A percentile compares a stretch with the other conserved stretches of the same genome.
These are phyloP conservation scores for Hemitrygon akajei DNA, from an alignment of 2,797 vertebrate genomes.

Conservation along the genomic window DNA sequence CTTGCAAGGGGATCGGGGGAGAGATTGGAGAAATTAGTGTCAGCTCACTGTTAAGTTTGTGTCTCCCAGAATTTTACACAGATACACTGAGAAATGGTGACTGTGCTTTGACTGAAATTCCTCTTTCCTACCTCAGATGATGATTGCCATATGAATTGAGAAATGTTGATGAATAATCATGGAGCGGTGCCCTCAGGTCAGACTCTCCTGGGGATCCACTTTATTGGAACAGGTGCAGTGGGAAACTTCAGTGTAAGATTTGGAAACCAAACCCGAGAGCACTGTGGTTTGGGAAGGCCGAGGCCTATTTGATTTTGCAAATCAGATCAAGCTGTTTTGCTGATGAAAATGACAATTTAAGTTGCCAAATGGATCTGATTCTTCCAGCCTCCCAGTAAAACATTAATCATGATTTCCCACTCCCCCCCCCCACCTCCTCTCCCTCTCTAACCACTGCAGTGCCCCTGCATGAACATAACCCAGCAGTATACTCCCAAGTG, in stretches of 20 bases:
- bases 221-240: conserved; percentile 58
- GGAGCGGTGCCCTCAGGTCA: not conserved
- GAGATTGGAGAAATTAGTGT: not conserved
- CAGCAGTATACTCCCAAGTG: not conserved
- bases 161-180: conserved; percentile 16
- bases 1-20: not conserved
- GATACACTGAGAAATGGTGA: not conserved
- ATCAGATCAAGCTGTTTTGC: conserved; percentile 12
- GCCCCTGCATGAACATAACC: not conserved
- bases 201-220: conserved; percentile 39
- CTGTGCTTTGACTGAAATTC: not conserved
- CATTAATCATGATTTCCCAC: not conserved
- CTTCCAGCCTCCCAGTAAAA: not conserved
- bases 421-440: too few species aligned
- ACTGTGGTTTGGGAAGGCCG: not conserved
- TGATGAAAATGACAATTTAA: conserved; percentile 3
- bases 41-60: not conserved
- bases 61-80: not conserved
- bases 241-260: conserved; percentile 43
- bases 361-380: conserved; percentile 7
- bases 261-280: not conserved
- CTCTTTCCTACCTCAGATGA: not conserved
- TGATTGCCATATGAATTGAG: conserved; percentile 21
- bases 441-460: not conserved
- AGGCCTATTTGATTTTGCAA: not conserved